Evolutionary conservation across 2,113 vertebrate genomes (phyloP).

Genomic region (Microcebus lehilahytsara): DNA sequence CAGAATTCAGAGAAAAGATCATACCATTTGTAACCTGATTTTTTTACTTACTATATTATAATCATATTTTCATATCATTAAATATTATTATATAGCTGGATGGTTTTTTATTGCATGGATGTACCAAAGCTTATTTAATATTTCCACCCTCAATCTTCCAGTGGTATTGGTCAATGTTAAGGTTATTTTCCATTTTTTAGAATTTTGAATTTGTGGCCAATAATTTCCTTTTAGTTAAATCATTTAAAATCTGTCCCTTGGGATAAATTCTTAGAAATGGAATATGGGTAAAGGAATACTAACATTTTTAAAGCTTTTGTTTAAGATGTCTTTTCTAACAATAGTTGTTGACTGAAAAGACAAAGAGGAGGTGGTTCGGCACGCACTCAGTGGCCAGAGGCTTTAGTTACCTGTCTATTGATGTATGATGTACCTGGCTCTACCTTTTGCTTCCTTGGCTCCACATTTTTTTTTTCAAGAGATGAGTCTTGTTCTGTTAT

Average conservation of each 20-base stretch:
- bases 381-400: neutral
- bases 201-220: neutral
- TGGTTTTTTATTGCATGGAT: neutral
- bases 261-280: slow-evolving; percentile 4
- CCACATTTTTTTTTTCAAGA: too few relatives aligned
- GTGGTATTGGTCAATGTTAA: neutral
- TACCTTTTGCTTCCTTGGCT: neutral
- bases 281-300: neutral
- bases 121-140: neutral
- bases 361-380: neutral
- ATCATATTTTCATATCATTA: neutral
- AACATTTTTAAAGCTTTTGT: neutral
- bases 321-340: neutral
- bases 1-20: neutral
- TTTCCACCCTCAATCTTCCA: neutral
- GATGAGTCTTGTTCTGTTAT: too few relatives aligned
- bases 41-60: neutral
- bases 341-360: neutral
- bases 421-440: neutral
- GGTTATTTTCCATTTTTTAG: neutral
- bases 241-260: neutral
- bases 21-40: neutral
- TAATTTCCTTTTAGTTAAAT: neutral
- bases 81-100: neutral
- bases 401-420: too few relatives aligned